Percentiles rank a stretch among this genome's conserved stretches.
Conservation (phyloP, 1,140 invertebrate species). For the Tribolium castaneum region DNA sequence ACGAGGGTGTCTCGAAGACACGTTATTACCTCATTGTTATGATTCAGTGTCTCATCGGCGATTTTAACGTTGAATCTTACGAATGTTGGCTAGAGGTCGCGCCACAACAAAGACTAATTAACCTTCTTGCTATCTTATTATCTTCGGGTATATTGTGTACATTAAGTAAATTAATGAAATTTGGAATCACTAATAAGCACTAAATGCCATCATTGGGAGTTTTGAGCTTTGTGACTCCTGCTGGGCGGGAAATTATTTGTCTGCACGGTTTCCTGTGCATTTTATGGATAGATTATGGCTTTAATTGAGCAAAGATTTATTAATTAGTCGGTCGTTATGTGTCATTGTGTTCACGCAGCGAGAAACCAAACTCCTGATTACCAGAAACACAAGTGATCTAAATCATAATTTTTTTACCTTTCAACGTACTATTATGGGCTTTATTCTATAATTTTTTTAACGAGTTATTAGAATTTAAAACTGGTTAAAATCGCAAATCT, state of each 20-base stretch:
- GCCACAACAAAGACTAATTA: conserved; percentile 7
- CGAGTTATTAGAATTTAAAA: too few relatives aligned
- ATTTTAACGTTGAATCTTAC: background rate
- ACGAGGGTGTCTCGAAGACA: background rate
- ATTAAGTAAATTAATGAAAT: conserved; percentile 10
- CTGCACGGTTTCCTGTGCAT: conserved; percentile 8
- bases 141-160: background rate
- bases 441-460: too few relatives aligned
- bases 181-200: background rate
- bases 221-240: background rate
- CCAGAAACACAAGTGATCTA: background rate
- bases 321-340: background rate
- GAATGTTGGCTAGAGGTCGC: background rate
- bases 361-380: background rate
- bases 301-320: conserved; percentile 5
- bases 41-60: background rate
- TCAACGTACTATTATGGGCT: too few relatives aligned
- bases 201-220: background rate
- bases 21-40: background rate
- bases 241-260: conserved; percentile 18
- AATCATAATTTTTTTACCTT: too few relatives aligned
- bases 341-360: background rate
- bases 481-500: too few relatives aligned
- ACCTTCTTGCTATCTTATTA: conserved; percentile 13
- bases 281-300: conserved; percentile 1